Conservation (phyloP, 2,888 invertebrate species). For the Formica aserva region DNA sequence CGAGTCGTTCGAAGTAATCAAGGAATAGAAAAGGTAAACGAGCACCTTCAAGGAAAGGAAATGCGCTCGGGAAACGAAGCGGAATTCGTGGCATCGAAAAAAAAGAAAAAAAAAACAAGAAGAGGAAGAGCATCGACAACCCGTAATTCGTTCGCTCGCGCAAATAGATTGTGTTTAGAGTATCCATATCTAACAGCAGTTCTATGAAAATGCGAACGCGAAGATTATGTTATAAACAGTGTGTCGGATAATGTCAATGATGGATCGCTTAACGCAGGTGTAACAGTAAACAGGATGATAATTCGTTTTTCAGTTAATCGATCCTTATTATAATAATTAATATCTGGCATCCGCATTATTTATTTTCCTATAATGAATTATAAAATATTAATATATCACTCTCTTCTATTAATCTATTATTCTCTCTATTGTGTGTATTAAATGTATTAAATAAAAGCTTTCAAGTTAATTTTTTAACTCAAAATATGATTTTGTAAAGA, state of each 20-base stretch:
- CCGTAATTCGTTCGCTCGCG: conserved; percentile 39
- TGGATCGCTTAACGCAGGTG: not conserved
- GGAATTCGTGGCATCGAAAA: not conserved
- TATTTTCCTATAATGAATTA: conserved; percentile 1
- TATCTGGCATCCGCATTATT: not conserved
- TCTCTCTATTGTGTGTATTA: not conserved
- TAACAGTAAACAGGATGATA: not conserved
- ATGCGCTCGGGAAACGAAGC: conserved; percentile 18
- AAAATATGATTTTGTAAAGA: not conserved
- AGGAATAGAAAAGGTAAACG: conserved; percentile 54
- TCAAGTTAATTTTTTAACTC: not conserved
- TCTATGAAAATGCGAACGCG: not conserved
- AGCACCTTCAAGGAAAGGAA: conserved; percentile 47
- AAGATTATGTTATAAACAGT: not conserved
- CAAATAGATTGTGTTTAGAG: conserved; percentile 34
- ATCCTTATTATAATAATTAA: not conserved
- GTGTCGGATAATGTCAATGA: not conserved
- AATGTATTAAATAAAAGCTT: not conserved
- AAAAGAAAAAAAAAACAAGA: conserved; percentile 1
- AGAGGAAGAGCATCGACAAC: conserved; percentile 27
- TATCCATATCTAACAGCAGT: conserved; percentile 37
- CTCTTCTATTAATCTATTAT: not conserved
- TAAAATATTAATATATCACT: not conserved
- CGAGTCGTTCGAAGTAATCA: conserved; percentile 56
- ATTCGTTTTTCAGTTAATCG: conserved; percentile 10